Evolutionary conservation across 1,140 invertebrate species (phyloP), one percentile per base, ranked within the genome.

Genomic region (Micrasema longulum): DNA sequence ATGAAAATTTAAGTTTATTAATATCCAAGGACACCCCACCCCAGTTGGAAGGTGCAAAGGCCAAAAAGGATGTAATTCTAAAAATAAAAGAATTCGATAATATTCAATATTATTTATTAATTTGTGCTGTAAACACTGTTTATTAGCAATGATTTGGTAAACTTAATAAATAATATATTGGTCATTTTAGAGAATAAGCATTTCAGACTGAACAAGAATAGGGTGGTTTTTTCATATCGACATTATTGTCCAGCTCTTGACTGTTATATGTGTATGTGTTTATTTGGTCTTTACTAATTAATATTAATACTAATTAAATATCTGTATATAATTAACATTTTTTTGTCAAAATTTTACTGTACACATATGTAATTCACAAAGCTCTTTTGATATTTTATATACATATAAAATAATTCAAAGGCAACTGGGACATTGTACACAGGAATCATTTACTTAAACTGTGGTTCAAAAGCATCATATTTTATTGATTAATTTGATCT

Each of bases 81-180:
- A 4, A 31, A 31, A 31, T 31, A 31, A 31, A 31, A 4, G 7
- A 31, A n/a, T n/a, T 7, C 7, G 26, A 23, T 52, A 22, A 52
- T 52, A 14, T 50, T 50, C 20, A 5, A 60, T 60, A 38, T 38
- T 38, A 60, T 60, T 60, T 60, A 60, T 60, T 60, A 60, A 36
- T 60, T 60, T 63, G 60, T 47, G 38, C 60, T 11, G 38, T 41
- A 57, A 12, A 43, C 12, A 26, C 41, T 63, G 43, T 63, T 10
- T 63, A 63, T 63, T 47, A 63, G 60, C 43, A 45, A 45, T 45
- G 43, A 26, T 62, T 63, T 63, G 60, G 60, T 63, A 63, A 63
- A 63, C 22, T 63, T 22, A 14, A 45, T 63, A 63, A 60, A 31
- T 31, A 31, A 63, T 22, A 63, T 63, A 63, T 63, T 63, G 60